These are phyloP conservation scores for Laticauda colubrina DNA, from an alignment of 2,113 vertebrate species.

Conservation along the genomic window DNA sequence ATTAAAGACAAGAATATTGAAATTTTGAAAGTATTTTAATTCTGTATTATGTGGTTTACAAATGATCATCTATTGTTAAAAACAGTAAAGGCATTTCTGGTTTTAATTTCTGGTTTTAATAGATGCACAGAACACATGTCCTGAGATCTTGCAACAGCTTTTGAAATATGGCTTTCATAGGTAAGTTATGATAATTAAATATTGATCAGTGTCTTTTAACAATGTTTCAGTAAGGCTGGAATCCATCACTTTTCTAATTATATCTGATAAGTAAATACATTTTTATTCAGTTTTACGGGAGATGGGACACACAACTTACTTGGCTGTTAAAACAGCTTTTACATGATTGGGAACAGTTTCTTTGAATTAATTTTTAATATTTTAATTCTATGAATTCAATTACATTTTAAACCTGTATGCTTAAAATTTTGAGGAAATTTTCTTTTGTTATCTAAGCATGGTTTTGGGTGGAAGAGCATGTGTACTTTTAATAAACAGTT, in stretches of 20 bases:
- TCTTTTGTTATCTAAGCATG: not conserved
- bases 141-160: conserved; percentile 63
- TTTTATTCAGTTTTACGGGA: not conserved
- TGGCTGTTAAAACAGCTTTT: not conserved
- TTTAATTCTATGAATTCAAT: not conserved
- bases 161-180: conserved; percentile 76
- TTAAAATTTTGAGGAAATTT: not conserved
- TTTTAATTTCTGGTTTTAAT: not conserved
- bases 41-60: not conserved
- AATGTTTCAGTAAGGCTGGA: accelerated
- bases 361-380: not conserved
- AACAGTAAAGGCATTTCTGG: not conserved
- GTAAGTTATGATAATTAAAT: conserved; percentile 46
- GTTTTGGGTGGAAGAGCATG: not conserved
- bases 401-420: not conserved
- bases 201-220: accelerated
- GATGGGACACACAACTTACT: not conserved
- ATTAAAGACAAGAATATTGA: not conserved
- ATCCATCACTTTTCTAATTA: not conserved
- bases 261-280: not conserved
- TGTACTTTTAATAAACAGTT: not conserved
- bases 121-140: conserved; percentile 59
- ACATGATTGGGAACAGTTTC: not conserved
- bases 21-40: not conserved
- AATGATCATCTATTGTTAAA: not conserved